Evolutionary conservation across 2,888 invertebrate species (phyloP), one percentile per base, ranked within the genome.

Genomic region (Drosophila seclusa): DNA sequence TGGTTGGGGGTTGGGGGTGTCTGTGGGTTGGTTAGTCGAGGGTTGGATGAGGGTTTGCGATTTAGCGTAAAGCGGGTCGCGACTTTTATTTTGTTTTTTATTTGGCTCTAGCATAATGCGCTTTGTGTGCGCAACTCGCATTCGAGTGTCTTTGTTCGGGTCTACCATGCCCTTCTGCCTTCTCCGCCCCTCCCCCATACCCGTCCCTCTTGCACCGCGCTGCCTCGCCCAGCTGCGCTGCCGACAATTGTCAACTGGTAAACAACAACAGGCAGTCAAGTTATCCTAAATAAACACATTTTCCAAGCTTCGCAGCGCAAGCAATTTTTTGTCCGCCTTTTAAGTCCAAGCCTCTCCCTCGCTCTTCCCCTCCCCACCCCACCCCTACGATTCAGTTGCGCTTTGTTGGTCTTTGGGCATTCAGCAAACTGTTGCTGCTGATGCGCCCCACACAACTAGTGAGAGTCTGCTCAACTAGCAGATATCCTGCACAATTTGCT

Each of bases 241-340:
- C 49, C 72, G 62, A 69, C 89, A 81, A 85, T 85, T 85, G 84
- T 85, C 87, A 86, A 76, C 82, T 70, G 73, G 75, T 61, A 59
- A 62, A 52, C 77, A 80, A 68, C 60, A 70, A 61, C 38, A 72
- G 66, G 54, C 86, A 87, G 84, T 78, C 82, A 80, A 89, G 89
- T 86, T 89, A 86, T 86, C 85, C 85, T 86, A 86, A 86, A 86
- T 86, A 86, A 86, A 86, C 89, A 86, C 89, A 87, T 89, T 86
- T 87, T 86, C 67, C 83, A 68, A 73, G 74, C 78, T 76, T 71
- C 74, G 87, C 86, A 79, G 76, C 68, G 80, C 64, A 67, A 71
- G 79, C 80, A 74, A 52, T 84, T 79, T 71, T 54, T 42, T 50
- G 24, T 34, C 68, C 24, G 55, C 29, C 38, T 27, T 5, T 38